Conservation (phyloP, 2,888 invertebrate species). For the Limnephilus rhombicus region DNA sequence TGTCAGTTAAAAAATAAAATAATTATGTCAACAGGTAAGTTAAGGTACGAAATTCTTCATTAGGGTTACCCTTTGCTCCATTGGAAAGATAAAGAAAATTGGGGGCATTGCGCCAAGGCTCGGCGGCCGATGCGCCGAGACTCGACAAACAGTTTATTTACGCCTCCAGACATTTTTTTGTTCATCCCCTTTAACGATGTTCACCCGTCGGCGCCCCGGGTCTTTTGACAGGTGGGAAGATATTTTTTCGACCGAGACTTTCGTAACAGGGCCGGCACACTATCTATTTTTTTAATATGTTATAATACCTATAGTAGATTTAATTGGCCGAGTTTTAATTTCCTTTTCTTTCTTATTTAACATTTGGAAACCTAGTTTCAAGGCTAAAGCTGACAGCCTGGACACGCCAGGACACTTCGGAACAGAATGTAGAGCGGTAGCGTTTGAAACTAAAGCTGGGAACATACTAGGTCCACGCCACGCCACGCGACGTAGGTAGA, state of each 20-base stretch:
- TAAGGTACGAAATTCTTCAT: background rate
- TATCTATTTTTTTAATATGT: background rate
- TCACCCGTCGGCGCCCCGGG: conserved; percentile 19
- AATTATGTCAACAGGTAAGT: background rate
- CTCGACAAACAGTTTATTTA: conserved; percentile 21
- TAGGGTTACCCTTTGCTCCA: background rate
- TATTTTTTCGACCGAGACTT: background rate
- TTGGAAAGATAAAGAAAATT: background rate
- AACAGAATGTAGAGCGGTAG: no score
- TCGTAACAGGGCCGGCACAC: background rate
- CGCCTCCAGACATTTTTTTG: conserved; percentile 5
- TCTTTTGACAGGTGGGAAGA: conserved; percentile 36
- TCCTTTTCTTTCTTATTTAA: no score
- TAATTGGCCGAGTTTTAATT: no score
- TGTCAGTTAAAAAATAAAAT: background rate
- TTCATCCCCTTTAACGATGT: conserved; percentile 11
- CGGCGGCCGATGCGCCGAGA: background rate
- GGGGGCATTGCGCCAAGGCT: background rate
- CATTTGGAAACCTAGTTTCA: no score
- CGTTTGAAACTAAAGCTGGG: no score
- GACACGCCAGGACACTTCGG: no score
- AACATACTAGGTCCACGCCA: no score
- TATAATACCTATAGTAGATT: background rate
- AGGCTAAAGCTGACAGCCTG: no score
- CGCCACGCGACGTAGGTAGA: no score